A percentile compares a stretch with the other conserved stretches of the same genome.
Conservation (phyloP, 2,888 invertebrate genomes). For the Agriopis aurantiaria region DNA sequence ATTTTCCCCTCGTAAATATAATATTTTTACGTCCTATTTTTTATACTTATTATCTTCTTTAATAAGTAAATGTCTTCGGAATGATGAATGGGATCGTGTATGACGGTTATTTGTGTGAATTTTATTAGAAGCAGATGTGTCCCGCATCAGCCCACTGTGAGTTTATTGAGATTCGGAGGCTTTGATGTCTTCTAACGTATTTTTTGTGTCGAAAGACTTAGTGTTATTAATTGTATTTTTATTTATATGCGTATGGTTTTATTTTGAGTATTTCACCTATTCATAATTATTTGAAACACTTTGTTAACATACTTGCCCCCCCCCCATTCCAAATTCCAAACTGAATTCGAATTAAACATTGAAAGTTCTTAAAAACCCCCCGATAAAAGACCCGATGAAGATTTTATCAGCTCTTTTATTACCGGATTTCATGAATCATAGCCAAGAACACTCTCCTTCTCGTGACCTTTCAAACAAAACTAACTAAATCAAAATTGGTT, state of each 20-base stretch:
- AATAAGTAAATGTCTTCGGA: constrained; percentile 41
- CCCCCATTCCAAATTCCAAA: too few species aligned
- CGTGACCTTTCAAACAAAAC: too few species aligned
- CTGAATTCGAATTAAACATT: too few species aligned
- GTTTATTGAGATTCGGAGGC: constrained; percentile 65
- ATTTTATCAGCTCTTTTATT: too few species aligned
- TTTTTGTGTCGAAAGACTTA: constrained; percentile 34
- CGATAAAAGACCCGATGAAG: too few species aligned
- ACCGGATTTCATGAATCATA: too few species aligned
- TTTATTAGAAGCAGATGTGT: constrained; percentile 77
- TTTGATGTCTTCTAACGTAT: constrained; percentile 77
- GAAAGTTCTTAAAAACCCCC: too few species aligned
- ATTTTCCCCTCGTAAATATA: constrained; percentile 3
- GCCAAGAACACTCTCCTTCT: too few species aligned
- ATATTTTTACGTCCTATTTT: constrained; percentile 7
- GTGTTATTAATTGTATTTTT: not conserved
- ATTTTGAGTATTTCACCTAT: not conserved
- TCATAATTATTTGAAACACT: not conserved
- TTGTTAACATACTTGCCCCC: too few species aligned
- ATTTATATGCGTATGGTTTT: too few species aligned
- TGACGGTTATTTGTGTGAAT: constrained; percentile 67
- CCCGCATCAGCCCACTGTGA: constrained; percentile 66
- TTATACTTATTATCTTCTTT: constrained; percentile 16
- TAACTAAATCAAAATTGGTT: too few species aligned
- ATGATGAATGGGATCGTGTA: constrained; percentile 60